Conservation (phyloP, 2,113 vertebrate genomes). For the Antechinus flavipes region DNA sequence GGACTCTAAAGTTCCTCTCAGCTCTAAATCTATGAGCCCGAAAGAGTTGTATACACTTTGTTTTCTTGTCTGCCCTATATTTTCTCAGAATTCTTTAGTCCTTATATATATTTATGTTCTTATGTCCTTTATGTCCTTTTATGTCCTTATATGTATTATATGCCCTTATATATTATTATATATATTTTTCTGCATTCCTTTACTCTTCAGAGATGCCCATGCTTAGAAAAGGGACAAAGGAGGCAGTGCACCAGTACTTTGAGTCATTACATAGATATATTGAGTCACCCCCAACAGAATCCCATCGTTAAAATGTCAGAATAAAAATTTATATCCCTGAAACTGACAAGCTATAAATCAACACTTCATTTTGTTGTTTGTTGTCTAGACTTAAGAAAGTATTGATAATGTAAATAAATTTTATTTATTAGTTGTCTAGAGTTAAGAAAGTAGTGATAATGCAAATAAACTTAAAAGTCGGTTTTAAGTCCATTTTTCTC, state of each 20-base stretch:
- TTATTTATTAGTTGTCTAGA: not conserved
- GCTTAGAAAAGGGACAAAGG: not conserved
- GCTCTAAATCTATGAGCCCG: not conserved
- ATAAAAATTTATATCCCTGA: not conserved
- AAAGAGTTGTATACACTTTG: not conserved
- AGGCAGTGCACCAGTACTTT: not conserved
- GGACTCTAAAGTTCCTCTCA: not conserved
- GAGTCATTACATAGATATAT: not conserved
- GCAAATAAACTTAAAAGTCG: not conserved
- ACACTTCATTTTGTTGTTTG: not conserved
- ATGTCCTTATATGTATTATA: not conserved
- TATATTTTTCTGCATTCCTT: not conserved
- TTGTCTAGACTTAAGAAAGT: not conserved
- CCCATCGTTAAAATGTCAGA: not conserved
- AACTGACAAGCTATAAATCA: not conserved
- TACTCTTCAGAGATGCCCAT: not conserved
- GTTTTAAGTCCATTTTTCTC: not conserved
- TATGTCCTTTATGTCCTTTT: not conserved
- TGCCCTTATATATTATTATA: no score
- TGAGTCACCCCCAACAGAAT: not conserved
- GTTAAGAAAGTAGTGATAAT: not conserved
- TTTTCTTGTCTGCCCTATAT: constrained; percentile 20
- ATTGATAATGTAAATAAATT: not conserved
- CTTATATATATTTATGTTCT: not conserved
- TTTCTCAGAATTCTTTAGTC: constrained; percentile 24